Base-by-base conservation (phyloP, 2,888 invertebrate species). In the Noctua pronuba region DNA sequence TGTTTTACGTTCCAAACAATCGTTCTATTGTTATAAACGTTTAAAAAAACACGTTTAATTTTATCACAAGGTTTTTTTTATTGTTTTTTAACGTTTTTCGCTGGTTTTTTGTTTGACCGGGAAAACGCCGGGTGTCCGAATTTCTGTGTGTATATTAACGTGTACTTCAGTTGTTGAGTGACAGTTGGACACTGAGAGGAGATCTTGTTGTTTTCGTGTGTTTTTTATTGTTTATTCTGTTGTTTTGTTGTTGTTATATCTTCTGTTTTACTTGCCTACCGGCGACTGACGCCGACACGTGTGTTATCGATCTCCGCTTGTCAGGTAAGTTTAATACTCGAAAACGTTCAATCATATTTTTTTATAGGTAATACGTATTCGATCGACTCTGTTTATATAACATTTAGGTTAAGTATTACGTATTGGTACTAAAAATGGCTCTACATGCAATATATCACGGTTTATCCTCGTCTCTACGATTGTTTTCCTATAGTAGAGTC, bases 121-220 rank as follows among this genome's bases (percentile, higher is more conserved):
- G 91, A 94, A 95, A 95, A 95, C 91, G 94, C 96, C 96, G 95
- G 95, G 87, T 88, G 89, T 85, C 80, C 85, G 86, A 85, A 89
- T 89, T 91, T 89, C 89, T 86, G 86, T 92, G 93, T 88, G 88
- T 89, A 91, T 87, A 87, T 89, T 91, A 90, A 90, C 90, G 84
- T 91, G 93, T 94, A 85, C 80, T 90, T 82, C 89, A 38, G 41
- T 91, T 92, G 89, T 92, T 93, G 82, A 87, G 92, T 95, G 94
- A 93, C 92, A 86, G 85, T 93, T 88, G 67, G 80, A 79, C 89
- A 91, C 91, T 89, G 82, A 73, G 83, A 85, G 82, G 78, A 88
- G 55, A 84, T 90, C 83, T 85, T 87, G 80, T 84, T 86, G 80
- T 84, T 87, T 86, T 83, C 82, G 86, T 89, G 84, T 86, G 89